A percentile compares a stretch with the other conserved stretches of the same genome.
Conservation (phyloP, 2,888 invertebrate genomes). For the Pollenia griseotomentosa region DNA sequence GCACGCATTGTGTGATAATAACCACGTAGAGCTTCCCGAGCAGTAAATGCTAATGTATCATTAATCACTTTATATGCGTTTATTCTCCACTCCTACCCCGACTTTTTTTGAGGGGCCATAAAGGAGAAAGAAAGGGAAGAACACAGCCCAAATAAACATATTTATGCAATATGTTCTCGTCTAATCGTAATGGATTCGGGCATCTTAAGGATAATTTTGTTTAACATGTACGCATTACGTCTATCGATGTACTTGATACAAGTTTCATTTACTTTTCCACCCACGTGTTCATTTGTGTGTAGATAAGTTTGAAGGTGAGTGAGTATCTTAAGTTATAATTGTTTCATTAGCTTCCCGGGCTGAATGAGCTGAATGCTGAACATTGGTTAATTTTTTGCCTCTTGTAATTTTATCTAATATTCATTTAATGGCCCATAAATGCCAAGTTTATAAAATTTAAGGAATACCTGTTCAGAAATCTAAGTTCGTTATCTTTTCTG, state of each 20-base stretch:
- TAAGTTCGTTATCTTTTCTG: constrained; percentile 12
- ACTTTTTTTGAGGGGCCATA: background rate
- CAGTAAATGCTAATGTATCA: constrained; percentile 69
- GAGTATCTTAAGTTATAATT: constrained; percentile 39
- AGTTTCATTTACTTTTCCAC: background rate
- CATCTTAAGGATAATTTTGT: constrained; percentile 29
- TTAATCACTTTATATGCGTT: constrained; percentile 73
- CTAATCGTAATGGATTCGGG: constrained; percentile 19
- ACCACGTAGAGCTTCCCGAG: constrained; percentile 58
- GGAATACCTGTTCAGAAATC: constrained; percentile 43
- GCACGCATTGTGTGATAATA: constrained; percentile 57
- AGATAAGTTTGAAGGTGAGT: background rate
- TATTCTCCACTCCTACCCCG: constrained; percentile 39
- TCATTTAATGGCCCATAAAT: constrained; percentile 60
- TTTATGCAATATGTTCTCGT: constrained; percentile 15
- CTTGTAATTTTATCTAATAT: constrained; percentile 56
- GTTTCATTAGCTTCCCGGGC: constrained; percentile 55
- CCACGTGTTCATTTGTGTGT: background rate
- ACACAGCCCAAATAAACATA: background rate
- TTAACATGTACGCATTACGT: background rate
- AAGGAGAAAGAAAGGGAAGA: background rate
- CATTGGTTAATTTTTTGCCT: background rate
- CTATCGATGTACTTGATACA: background rate
- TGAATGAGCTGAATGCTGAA: constrained; percentile 9
- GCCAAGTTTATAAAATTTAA: background rate